Base-by-base conservation (phyloP, 1,140 invertebrate genomes). In the Bombus impatiens region DNA sequence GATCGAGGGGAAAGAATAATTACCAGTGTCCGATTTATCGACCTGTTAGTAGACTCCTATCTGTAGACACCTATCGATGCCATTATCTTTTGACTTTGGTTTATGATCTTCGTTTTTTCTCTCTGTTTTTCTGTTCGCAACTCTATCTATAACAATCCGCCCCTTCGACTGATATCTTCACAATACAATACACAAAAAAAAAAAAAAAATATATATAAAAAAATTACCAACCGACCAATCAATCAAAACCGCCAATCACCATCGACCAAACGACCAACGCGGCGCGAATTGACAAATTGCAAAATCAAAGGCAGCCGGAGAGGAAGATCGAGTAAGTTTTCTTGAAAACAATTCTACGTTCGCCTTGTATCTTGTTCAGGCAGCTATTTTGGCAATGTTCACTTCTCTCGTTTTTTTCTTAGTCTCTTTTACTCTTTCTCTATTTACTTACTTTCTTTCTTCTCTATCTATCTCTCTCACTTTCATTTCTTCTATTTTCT, bases 241-340 rank as follows among this genome's bases (percentile, higher is more conserved):
- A 88, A 90, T 79, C 90, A 82, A 62, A 91, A 84, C 91, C 87
- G 92, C 87, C 90, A 88, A 91, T 92, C 91, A 93, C 93, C 91
- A 93, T 93, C 92, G 93, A 94, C 93, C 92, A 53, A 88, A 88
- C 88, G 76, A 78, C 88, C 74, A 71, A 84, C 91, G 92, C 93
- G 93, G 91, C 93, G 92, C 93, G 92, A 92, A 93, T 92, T 91
- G 87, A 94, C 93, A 92, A 93, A 93, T 93, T 91, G 91, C 92
- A 92, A 93, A 92, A 90, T 87, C 77, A 94, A 94, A 95, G 95
- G 95, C 94, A 95, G 91, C 94, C 94, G 92, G 95, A 95, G 92
- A 95, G 95, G 94, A 95, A 95, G 92, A 94, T 93, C 93, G 95
- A 95, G 95, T 95, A 95, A 95, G 95, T 95, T 62, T 92, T 86